These are phyloP conservation scores for Penaeus monodon DNA, from an alignment of 2,888 invertebrate species.

Conservation along the genomic window DNA sequence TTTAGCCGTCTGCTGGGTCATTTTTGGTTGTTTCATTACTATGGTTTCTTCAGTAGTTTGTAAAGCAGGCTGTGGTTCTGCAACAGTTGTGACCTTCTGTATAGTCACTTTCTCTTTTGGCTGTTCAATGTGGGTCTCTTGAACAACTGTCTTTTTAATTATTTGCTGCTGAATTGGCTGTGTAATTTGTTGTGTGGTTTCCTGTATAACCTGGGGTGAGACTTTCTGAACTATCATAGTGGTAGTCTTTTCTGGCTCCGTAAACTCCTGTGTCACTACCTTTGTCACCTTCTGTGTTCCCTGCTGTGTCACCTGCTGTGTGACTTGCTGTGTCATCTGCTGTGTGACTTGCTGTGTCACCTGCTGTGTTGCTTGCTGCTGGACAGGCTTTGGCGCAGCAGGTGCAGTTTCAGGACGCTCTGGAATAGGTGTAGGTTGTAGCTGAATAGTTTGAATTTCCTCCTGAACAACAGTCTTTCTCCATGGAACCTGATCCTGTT, in stretches of 20 bases:
- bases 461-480: neutral
- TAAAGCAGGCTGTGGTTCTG: slow-evolving; percentile 23
- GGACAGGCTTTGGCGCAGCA: slow-evolving; percentile 19
- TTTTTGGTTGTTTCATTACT: slow-evolving; percentile 28
- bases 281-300: slow-evolving; percentile 1
- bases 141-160: neutral
- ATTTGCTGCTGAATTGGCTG: slow-evolving; percentile 21
- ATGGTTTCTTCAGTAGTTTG: slow-evolving; percentile 30
- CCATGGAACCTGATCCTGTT: neutral
- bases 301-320: slow-evolving; percentile 32
- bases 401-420: slow-evolving; percentile 19
- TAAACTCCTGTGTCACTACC: no score
- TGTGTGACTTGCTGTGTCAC: slow-evolving; percentile 19
- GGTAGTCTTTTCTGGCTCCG: slow-evolving; percentile 1
- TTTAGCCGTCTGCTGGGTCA: slow-evolving; percentile 12
- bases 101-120: slow-evolving; percentile 36
- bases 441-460: slow-evolving; percentile 13
- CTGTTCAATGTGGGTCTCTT: slow-evolving; percentile 4
- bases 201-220: slow-evolving; percentile 24
- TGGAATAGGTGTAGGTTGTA: slow-evolving; percentile 40
- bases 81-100: slow-evolving; percentile 20
- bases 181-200: slow-evolving; percentile 27
- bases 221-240: slow-evolving; percentile 6
- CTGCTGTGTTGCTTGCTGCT: slow-evolving; percentile 8
- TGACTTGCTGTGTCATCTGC: slow-evolving; percentile 16